These are phyloP conservation scores for Oncorhynchus mykiss DNA, from an alignment of 2,113 vertebrate genomes.

Conservation along the genomic window DNA sequence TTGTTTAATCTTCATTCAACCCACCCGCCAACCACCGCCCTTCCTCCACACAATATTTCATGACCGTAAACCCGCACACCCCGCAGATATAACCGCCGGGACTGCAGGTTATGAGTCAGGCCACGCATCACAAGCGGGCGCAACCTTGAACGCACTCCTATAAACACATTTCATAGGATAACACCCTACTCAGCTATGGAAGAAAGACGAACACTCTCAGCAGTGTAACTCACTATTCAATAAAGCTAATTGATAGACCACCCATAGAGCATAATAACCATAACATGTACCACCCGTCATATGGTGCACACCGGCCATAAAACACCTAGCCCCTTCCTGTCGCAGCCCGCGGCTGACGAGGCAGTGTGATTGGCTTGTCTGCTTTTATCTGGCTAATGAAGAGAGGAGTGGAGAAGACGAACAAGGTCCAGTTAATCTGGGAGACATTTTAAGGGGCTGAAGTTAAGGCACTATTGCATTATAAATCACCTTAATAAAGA, in stretches of 20 bases:
- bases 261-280: background rate
- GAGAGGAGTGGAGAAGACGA: background rate
- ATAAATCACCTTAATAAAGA: slow-evolving; percentile 1
- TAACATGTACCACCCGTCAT: background rate
- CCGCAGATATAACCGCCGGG: no score
- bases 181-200: no score
- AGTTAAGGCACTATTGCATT: slow-evolving; percentile 4
- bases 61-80: no score
- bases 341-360: background rate
- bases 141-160: no score
- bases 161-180: no score
- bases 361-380: background rate
- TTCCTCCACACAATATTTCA: no score
- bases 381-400: slow-evolving; percentile 3
- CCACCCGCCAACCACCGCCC: no score
- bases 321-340: background rate
- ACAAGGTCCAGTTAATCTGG: slow-evolving; percentile 10
- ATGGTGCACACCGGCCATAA: background rate
- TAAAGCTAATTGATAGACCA: background rate
- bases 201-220: no score
- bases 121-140: no score
- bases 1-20: no score
- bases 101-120: no score
- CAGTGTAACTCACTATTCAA: background rate
- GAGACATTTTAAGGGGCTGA: slow-evolving; percentile 3